These are phyloP conservation scores for Elgonia sp. DNA, from an alignment of 2,888 invertebrate genomes.

Conservation along the genomic window DNA sequence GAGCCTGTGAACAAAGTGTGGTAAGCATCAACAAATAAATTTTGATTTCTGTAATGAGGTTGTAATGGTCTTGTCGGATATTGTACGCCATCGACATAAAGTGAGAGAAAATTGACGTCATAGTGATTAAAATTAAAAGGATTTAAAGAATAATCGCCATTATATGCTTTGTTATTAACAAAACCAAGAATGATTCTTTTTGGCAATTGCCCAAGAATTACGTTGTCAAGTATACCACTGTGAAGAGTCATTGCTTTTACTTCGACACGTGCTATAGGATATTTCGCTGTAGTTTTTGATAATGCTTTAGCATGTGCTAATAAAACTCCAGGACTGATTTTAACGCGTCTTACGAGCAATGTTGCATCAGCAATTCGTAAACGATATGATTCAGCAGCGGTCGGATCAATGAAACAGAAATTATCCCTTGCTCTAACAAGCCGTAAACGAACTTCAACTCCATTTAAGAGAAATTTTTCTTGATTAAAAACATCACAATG, in stretches of 20 bases:
- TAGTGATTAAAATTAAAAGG: slow-evolving; percentile 76
- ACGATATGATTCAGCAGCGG: slow-evolving; percentile 31
- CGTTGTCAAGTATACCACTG: slow-evolving; percentile 79
- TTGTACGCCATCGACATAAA: slow-evolving; percentile 28
- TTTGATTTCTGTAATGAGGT: slow-evolving; percentile 69
- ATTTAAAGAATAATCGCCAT: slow-evolving; percentile 66
- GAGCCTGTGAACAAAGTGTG: slow-evolving; percentile 78
- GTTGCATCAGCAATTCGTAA: slow-evolving; percentile 58
- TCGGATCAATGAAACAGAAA: slow-evolving; percentile 62
- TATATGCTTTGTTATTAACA: slow-evolving; percentile 77
- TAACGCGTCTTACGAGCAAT: slow-evolving; percentile 76
- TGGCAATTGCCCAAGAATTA: slow-evolving; percentile 81
- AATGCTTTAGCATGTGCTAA: slow-evolving; percentile 78
- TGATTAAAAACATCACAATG: slow-evolving; percentile 78
- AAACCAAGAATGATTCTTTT: slow-evolving; percentile 81
- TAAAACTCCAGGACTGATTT: slow-evolving; percentile 78
- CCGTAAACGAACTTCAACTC: slow-evolving; percentile 74
- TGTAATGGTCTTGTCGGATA: slow-evolving; percentile 75
- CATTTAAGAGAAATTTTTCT: slow-evolving; percentile 77
- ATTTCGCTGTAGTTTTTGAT: slow-evolving; percentile 68
- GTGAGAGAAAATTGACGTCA: slow-evolving; percentile 23
- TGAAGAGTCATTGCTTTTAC: slow-evolving; percentile 78
- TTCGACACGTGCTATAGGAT: slow-evolving; percentile 63
- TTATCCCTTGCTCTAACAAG: slow-evolving; percentile 59
- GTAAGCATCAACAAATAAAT: slow-evolving; percentile 77